A percentile compares a stretch with the other conserved stretches of the same genome.
phyloP scores from a whole-genome alignment of 2,113 vertebrate genomes.

The Panthera tigris region DNA sequence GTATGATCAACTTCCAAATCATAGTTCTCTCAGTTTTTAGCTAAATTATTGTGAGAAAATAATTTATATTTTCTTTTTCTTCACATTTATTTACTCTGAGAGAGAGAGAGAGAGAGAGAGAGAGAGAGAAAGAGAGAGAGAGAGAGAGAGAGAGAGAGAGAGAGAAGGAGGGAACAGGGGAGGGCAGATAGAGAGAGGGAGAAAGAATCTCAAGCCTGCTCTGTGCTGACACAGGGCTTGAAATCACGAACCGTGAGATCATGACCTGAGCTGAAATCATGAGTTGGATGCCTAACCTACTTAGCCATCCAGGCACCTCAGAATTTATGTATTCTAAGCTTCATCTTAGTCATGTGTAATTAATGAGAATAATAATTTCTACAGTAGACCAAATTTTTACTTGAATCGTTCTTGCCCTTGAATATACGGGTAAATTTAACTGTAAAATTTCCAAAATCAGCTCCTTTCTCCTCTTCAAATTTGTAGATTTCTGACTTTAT shows the following conservation, averaged over 20 bases:
- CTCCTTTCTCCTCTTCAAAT: background rate
- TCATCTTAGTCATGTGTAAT: background rate
- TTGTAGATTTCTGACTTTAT: background rate
- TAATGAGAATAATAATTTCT: background rate
- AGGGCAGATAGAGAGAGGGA: no score
- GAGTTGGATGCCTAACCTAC: no score
- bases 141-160: no score
- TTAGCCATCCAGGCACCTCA: no score
- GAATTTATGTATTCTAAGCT: background rate
- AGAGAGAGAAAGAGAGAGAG: no score
- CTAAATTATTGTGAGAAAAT: background rate
- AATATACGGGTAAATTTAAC: background rate
- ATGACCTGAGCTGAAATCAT: no score
- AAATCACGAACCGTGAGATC: no score
- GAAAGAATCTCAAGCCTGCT: no score
- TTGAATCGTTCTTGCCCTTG: background rate
- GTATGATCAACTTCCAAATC: background rate
- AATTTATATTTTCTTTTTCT: background rate
- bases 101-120: no score
- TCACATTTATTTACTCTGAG: no score
- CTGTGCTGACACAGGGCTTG: no score
- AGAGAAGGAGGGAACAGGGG: no score
- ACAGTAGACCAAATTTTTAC: background rate
- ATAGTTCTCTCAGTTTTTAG: background rate
- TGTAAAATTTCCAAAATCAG: background rate